Percentiles rank a stretch among this genome's conserved stretches.
These are phyloP conservation scores for Microcaecilia unicolor DNA, from an alignment of 2,797 vertebrate genomes.

Conservation along the genomic window DNA sequence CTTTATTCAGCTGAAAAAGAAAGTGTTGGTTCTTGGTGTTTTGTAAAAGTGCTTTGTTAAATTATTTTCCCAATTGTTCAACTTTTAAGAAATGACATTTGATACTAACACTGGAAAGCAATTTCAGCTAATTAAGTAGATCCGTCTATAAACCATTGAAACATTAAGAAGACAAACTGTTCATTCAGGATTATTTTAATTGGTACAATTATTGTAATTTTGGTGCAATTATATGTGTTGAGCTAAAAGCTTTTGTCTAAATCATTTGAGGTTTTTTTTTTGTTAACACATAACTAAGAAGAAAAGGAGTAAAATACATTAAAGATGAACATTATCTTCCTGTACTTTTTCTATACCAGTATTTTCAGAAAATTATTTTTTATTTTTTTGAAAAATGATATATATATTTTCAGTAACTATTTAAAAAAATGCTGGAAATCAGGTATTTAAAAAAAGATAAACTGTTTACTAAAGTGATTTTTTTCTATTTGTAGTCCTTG, in stretches of 20 bases:
- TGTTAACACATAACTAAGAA: conserved; percentile 77
- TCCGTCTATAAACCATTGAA: conserved; percentile 83
- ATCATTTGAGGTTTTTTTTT: conserved; percentile 72
- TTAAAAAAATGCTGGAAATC: conserved; percentile 18
- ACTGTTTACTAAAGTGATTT: conserved; percentile 25
- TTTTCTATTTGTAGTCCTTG: conserved; percentile 23
- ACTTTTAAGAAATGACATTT: conserved; percentile 83
- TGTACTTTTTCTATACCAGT: conserved; percentile 45
- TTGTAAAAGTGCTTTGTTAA: conserved; percentile 69
- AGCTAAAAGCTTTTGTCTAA: conserved; percentile 89
- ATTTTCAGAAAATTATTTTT: conserved; percentile 32
- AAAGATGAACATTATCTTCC: conserved; percentile 54
- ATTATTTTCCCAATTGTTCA: conserved; percentile 76
- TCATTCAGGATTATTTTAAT: conserved; percentile 98
- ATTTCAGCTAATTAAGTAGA: conserved; percentile 90
- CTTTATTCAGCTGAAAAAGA: conserved; percentile 62
- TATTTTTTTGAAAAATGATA: conserved; percentile 32
- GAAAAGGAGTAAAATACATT: conserved; percentile 63
- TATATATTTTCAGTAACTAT: conserved; percentile 28
- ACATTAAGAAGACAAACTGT: conserved; percentile 97
- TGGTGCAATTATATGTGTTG: conserved; percentile 88
- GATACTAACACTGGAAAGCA: conserved; percentile 82
- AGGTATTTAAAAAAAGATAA: conserved; percentile 22
- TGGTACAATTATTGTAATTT: conserved; percentile 99
- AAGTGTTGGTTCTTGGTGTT: conserved; percentile 71